phyloP scores from a whole-genome alignment of 2,797 vertebrate species.

The Propithecus deckenii region DNA sequence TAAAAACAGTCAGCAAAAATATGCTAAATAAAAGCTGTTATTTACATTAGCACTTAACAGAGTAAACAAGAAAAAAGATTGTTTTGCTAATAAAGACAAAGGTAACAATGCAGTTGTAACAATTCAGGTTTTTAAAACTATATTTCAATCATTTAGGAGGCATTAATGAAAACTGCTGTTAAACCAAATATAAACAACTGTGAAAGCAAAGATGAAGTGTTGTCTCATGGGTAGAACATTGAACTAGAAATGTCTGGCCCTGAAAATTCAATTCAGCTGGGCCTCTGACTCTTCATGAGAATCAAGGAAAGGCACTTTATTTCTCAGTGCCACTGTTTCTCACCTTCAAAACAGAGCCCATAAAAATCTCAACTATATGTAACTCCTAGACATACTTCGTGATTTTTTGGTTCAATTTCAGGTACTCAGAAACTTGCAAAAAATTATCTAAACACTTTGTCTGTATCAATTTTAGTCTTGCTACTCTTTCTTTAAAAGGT shows the following conservation, averaged over 20 bases:
- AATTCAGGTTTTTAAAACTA: constrained; percentile 76
- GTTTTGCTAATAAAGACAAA: constrained; percentile 81
- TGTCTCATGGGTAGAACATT: background rate
- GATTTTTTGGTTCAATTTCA: background rate
- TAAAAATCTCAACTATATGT: background rate
- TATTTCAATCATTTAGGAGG: constrained; percentile 75
- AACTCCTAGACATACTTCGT: background rate
- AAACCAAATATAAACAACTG: constrained; percentile 60
- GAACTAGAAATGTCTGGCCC: background rate
- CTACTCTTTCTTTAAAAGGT: background rate
- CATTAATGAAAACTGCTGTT: constrained; percentile 69
- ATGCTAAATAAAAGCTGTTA: constrained; percentile 85
- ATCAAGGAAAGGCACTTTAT: background rate
- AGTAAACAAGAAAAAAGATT: constrained; percentile 82
- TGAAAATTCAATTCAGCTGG: background rate
- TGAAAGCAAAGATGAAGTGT: background rate
- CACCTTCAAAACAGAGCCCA: background rate
- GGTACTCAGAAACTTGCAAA: background rate
- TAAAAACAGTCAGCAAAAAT: constrained; percentile 84
- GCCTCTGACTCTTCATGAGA: background rate
- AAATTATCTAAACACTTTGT: background rate
- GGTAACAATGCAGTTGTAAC: constrained; percentile 79
- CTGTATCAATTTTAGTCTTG: background rate
- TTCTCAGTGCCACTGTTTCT: background rate
- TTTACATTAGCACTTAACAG: constrained; percentile 84